phyloP scores from a whole-genome alignment of 2,888 invertebrate species.

The Amitus sp. region DNA sequence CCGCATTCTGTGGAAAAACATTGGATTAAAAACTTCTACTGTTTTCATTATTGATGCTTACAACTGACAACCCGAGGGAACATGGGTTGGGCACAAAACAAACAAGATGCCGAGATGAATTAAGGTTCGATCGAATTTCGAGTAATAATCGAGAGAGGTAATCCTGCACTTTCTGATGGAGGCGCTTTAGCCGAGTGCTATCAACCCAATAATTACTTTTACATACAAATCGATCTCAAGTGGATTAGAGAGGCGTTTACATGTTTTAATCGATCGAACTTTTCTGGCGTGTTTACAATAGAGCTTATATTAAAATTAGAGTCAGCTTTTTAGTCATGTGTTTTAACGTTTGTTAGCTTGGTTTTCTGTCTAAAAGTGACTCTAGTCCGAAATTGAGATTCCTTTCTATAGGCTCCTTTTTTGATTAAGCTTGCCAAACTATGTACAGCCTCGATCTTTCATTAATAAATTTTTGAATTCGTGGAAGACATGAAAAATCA shows the following conservation, averaged over 20 bases:
- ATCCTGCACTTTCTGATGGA: conserved; percentile 31
- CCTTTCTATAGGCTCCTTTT: too few species aligned
- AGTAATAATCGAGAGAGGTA: conserved; percentile 30
- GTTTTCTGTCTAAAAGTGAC: too few species aligned
- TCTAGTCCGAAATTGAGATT: too few species aligned
- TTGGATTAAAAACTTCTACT: too few species aligned
- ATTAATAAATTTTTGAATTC: too few species aligned
- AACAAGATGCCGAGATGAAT: conserved; percentile 22
- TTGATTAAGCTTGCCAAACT: too few species aligned
- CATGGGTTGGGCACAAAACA: neutral
- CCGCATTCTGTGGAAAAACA: conserved; percentile 80
- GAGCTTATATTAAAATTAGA: neutral
- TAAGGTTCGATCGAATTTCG: conserved; percentile 22
- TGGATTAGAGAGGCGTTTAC: conserved; percentile 18
- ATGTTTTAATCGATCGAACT: conserved; percentile 23
- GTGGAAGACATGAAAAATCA: too few species aligned
- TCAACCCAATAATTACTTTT: conserved; percentile 33
- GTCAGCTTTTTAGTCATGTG: neutral
- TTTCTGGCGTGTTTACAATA: conserved; percentile 2
- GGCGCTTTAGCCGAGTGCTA: conserved; percentile 20
- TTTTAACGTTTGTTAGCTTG: too few species aligned
- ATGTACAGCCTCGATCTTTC: too few species aligned
- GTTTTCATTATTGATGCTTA: too few species aligned
- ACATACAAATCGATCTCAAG: conserved; percentile 29
- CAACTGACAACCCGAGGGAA: neutral